phyloP scores from a whole-genome alignment of 2,888 invertebrate species.

The Lysandra bellargus region DNA sequence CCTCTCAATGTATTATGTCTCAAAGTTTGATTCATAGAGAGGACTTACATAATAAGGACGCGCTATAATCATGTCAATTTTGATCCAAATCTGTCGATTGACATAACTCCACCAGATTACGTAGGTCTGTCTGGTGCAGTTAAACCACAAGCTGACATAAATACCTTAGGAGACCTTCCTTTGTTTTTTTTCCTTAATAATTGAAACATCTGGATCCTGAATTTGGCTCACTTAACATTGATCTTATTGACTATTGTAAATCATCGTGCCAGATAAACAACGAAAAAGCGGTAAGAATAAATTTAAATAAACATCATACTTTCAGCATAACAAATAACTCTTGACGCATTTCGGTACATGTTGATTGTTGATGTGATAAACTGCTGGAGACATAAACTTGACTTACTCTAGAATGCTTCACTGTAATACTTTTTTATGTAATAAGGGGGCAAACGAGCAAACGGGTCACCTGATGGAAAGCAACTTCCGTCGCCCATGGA shows the following conservation, averaged over 20 bases:
- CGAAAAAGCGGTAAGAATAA: slow-evolving; percentile 20
- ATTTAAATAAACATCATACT: slow-evolving; percentile 18
- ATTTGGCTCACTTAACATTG: not conserved
- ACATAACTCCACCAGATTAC: not conserved
- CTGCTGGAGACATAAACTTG: not conserved
- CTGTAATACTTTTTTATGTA: too few species aligned
- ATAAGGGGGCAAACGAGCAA: too few species aligned
- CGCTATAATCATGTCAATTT: not conserved
- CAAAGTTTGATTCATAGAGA: not conserved
- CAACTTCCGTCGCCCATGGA: too few species aligned
- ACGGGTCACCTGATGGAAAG: too few species aligned
- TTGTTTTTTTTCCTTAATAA: not conserved
- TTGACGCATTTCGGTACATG: slow-evolving; percentile 5
- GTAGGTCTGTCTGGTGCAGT: not conserved
- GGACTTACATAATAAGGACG: not conserved
- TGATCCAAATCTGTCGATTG: not conserved
- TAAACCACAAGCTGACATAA: too few species aligned
- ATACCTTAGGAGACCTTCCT: too few species aligned
- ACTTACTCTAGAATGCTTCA: not conserved
- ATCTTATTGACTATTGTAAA: not conserved
- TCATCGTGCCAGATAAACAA: not conserved
- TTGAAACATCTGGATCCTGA: not conserved
- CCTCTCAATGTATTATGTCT: too few species aligned
- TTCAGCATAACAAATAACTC: slow-evolving; percentile 20
- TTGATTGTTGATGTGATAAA: not conserved